Evolutionary conservation across 2,888 invertebrate species (phyloP).

Genomic region (Cryptocephalus moraei): DNA sequence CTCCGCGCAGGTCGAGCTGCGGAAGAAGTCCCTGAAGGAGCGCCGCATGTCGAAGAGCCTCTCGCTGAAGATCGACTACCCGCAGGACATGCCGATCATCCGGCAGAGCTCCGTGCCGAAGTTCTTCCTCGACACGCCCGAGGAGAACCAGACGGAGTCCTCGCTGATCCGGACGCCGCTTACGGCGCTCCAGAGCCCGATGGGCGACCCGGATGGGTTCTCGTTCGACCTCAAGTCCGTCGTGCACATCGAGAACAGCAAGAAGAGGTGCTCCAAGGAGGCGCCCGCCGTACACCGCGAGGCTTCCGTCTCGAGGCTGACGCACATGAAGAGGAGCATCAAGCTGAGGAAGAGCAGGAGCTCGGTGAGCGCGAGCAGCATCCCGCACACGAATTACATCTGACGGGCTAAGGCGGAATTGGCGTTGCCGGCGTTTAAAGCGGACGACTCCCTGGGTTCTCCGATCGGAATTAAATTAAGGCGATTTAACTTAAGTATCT

Average conservation of each 20-base stretch:
- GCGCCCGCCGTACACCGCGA: slow-evolving; percentile 12
- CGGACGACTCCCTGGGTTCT: too few species aligned
- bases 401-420: too few species aligned
- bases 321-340: slow-evolving; percentile 24
- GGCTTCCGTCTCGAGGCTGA: slow-evolving; percentile 16
- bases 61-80: slow-evolving; percentile 26
- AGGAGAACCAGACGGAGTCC: slow-evolving; percentile 27
- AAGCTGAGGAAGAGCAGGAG: slow-evolving; percentile 25
- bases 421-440: too few species aligned
- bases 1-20: slow-evolving; percentile 16
- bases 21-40: slow-evolving; percentile 32
- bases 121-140: slow-evolving; percentile 36
- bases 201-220: slow-evolving; percentile 16
- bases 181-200: slow-evolving; percentile 30
- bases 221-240: slow-evolving; percentile 35
- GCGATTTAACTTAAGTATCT: too few species aligned
- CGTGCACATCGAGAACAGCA: slow-evolving; percentile 35
- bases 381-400: slow-evolving; percentile 22
- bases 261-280: slow-evolving; percentile 9
- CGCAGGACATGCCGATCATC: slow-evolving; percentile 33
- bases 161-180: slow-evolving; percentile 23
- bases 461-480: too few species aligned
- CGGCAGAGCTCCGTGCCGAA: slow-evolving; percentile 37
- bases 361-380: slow-evolving; percentile 17
- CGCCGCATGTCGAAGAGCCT: slow-evolving; percentile 33